These are phyloP conservation scores for Chrosomus eos DNA, from an alignment of 2,797 vertebrate genomes.

Conservation along the genomic window DNA sequence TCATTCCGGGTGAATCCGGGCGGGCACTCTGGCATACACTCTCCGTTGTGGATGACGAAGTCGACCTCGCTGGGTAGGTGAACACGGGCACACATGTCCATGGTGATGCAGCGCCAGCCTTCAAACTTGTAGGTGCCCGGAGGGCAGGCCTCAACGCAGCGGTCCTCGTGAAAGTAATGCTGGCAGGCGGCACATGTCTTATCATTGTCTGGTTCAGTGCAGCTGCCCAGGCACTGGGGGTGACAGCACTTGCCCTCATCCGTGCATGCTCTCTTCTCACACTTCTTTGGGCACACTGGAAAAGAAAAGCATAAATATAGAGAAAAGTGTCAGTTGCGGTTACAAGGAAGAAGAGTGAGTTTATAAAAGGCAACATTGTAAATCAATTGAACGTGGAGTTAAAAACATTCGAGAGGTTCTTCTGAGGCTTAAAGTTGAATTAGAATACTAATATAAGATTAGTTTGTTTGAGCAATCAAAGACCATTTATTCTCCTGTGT, in stretches of 20 bases:
- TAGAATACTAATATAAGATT: slow-evolving; percentile 23
- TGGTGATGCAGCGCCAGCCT: slow-evolving; percentile 96
- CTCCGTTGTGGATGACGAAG: slow-evolving; percentile 93
- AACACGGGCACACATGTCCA: slow-evolving; percentile 87
- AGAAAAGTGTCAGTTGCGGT: slow-evolving; percentile 37
- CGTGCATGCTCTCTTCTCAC: slow-evolving; percentile 86
- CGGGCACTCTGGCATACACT: slow-evolving; percentile 94
- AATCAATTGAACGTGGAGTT: background rate
- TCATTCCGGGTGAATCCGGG: slow-evolving; percentile 91
- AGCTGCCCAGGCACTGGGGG: slow-evolving; percentile 93
- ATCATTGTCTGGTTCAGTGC: slow-evolving; percentile 84
- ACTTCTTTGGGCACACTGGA: slow-evolving; percentile 88
- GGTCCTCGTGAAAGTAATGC: slow-evolving; percentile 88
- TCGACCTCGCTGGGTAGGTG: slow-evolving; percentile 79
- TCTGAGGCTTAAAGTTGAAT: slow-evolving; percentile 27
- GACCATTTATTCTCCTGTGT: background rate
- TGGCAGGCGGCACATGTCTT: slow-evolving; percentile 90
- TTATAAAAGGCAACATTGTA: background rate
- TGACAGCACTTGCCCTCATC: slow-evolving; percentile 91
- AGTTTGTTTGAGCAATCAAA: slow-evolving; percentile 2
- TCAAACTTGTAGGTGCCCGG: slow-evolving; percentile 91
- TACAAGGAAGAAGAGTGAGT: background rate
- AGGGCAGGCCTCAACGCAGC: slow-evolving; percentile 89
- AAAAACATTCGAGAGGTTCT: background rate
- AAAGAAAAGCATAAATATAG: slow-evolving; percentile 44